phyloP scores from a whole-genome alignment of 2,888 invertebrate genomes.

The Alloscopus bannaensis region DNA sequence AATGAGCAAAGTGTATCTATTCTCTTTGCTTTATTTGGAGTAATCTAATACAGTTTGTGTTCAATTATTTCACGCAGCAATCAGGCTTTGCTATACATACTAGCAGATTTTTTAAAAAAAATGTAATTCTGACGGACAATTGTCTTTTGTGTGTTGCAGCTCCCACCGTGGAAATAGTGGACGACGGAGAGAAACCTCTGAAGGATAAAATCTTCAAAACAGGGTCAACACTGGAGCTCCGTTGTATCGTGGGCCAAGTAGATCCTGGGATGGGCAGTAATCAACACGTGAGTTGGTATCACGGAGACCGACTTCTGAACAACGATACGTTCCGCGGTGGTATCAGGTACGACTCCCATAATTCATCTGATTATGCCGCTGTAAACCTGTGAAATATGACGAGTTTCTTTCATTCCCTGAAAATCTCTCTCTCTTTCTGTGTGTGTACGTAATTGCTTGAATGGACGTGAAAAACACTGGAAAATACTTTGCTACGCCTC shows the following conservation, averaged over 20 bases:
- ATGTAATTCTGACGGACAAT: too few relatives aligned
- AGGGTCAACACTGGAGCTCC: slow-evolving; percentile 75
- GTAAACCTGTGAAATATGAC: slow-evolving; percentile 47
- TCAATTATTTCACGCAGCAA: too few relatives aligned
- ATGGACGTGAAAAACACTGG: slow-evolving; percentile 3
- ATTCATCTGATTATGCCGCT: slow-evolving; percentile 44
- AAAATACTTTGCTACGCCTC: too few relatives aligned
- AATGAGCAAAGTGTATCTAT: too few relatives aligned
- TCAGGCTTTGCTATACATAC: background rate
- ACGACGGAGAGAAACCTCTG: slow-evolving; percentile 75
- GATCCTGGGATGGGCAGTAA: slow-evolving; percentile 74
- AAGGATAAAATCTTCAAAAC: slow-evolving; percentile 75
- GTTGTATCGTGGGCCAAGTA: slow-evolving; percentile 74
- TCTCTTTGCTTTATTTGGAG: too few relatives aligned
- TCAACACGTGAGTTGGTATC: slow-evolving; percentile 75
- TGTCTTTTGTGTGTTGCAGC: slow-evolving; percentile 72
- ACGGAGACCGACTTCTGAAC: slow-evolving; percentile 74
- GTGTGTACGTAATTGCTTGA: slow-evolving; percentile 9
- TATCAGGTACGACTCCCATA: slow-evolving; percentile 73
- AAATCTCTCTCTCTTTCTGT: too few relatives aligned
- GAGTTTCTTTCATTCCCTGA: too few relatives aligned
- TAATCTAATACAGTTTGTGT: too few relatives aligned
- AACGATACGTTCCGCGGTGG: slow-evolving; percentile 74
- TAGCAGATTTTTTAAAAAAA: too few relatives aligned
- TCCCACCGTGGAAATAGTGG: slow-evolving; percentile 75